Evolutionary conservation across 2,797 vertebrate species (phyloP), one percentile per base, ranked within the genome.

Genomic region (Myripristis jacobus): DNA sequence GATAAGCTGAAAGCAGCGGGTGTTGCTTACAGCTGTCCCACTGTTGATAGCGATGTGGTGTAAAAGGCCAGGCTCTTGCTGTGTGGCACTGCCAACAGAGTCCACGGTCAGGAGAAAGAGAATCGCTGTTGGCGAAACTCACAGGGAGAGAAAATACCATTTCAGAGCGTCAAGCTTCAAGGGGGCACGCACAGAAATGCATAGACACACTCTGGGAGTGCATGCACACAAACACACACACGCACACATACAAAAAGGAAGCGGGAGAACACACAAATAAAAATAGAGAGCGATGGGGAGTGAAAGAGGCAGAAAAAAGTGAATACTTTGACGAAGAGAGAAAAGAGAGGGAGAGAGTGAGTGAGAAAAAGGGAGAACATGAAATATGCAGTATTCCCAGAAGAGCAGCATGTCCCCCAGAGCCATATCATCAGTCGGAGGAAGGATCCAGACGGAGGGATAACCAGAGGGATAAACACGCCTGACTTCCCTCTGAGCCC

Each of bases 381-480:
- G 54, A 79, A 87, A 80, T 80, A 86, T 85, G 80, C 79, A 79
- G 66, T 31, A 75, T 85, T 77, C 71, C 81, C 61, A 73, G 84
- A 80, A 83, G 85, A 86, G 82, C 71, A 62, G 43, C 55, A 25
- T 64, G 78, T 79, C 74, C 82, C 79, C 80, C 63, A 69, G 82
- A 88, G 85, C 75, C 72, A 83, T 70, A 64, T 86, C 82, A 85
- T 88, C 82, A 84, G 84, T 78, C 65, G 73, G 71, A 83, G 82
- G 67, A 70, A 80, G 85, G 80, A 86, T 86, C 83, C 81, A 84
- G 90, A 91, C 67, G 27, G 81, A 81, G 82, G 87, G 81, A 85
- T 91, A 92, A 92, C 91, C 88, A 77, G 88, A 91, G 92, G 91
- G 88, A 85, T 91, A 90, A 93, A 93, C 92, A 91, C 48, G 21